Percentiles rank a stretch among this genome's conserved stretches.
Conservation (phyloP, 1,140 invertebrate genomes). For the Eurosta solidaginis region DNA sequence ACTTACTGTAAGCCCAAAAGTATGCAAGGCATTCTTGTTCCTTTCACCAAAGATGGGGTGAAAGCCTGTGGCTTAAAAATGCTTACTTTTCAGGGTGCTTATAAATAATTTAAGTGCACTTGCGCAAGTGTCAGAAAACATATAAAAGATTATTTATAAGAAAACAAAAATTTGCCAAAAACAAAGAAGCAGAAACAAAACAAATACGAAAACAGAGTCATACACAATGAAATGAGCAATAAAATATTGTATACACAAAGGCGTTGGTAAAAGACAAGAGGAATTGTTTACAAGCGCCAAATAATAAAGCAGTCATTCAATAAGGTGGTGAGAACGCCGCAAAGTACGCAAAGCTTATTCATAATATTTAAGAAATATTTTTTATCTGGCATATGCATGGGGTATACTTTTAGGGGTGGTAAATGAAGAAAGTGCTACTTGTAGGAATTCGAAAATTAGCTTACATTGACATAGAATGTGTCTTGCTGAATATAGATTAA, state of each 20-base stretch:
- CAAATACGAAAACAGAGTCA: not conserved
- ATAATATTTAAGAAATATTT: slow-evolving; percentile 15
- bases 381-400: not conserved
- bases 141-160: no score
- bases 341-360: slow-evolving; percentile 1
- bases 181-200: not conserved
- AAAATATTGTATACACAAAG: slow-evolving; percentile 8
- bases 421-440: not conserved
- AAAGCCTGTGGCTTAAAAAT: not conserved
- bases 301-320: not conserved
- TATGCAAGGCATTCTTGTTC: not conserved
- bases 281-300: slow-evolving; percentile 6
- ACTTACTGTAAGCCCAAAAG: slow-evolving; percentile 1
- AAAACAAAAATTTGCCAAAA: no score
- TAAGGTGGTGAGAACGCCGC: not conserved
- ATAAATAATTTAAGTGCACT: slow-evolving; percentile 26
- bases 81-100: not conserved
- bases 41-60: not conserved
- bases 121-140: slow-evolving; percentile 25
- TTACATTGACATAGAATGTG: no score
- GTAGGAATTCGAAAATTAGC: not conserved
- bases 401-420: slow-evolving; percentile 6
- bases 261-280: slow-evolving; percentile 12
- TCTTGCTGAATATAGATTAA: no score
- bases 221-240: not conserved